Evolutionary conservation across 2,113 vertebrate species (phyloP), one percentile per base, ranked within the genome.

Genomic region (Nibea coibor): DNA sequence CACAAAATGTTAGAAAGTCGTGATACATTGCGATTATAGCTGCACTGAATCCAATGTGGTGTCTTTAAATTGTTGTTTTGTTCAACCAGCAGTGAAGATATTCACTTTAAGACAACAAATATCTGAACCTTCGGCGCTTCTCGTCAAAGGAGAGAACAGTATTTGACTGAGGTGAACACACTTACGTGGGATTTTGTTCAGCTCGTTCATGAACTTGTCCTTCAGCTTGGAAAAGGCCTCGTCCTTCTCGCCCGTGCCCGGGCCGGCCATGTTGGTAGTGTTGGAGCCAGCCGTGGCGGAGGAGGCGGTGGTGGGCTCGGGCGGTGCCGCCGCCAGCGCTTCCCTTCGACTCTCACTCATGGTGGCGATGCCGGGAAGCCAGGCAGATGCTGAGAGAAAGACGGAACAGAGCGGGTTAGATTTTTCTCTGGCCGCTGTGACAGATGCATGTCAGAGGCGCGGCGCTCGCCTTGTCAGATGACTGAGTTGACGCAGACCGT

Each of bases 131-230:
- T 26, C 22, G 20, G 10, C n/a, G 5, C 22, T 57, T 51, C 15
- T n/a, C 3, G 12, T 47, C 53, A 10, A 24, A 20, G 14, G 51
- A 76, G 68, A 53, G 43, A 45, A 43, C 10, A 43, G 31, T 31
- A 31, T 4, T 31, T 39, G 35, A 39, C 35, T 35, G 1, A 35
- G 35, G 45, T 5, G 20, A 3, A 66, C 39, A 35, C 91, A 98
- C 98, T 99, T 88, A 99, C 98, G 0, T 93, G 97, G 98, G 92
- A 99, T 99, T 96, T 98, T 99, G 93, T 97, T 97, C 80, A 99
- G 94, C 89, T 99, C 96, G 45, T 99, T 99, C 98, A 99, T 99
- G 94, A 99, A 99, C 93, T 98, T 99, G 93, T 98, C 93, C 96
- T 97, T 99, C 86, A 99, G 90, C 86, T 99, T 98, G 45, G 98